phyloP scores from a whole-genome alignment of 1,140 invertebrate genomes.

The Leptinotarsa defecta region DNA sequence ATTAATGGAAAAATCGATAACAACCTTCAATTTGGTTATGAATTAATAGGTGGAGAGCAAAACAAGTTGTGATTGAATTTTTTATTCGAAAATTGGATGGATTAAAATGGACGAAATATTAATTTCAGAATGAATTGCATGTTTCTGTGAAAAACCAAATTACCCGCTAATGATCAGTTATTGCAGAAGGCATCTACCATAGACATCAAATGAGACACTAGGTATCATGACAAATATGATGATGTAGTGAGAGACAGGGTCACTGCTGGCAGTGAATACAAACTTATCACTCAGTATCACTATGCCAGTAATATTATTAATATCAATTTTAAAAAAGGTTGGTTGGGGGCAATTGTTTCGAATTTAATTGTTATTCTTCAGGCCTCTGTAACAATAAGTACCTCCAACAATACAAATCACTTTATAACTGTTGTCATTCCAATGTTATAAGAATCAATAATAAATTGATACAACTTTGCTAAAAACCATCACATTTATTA shows the following conservation, averaged over 20 bases:
- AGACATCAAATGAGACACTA: slow-evolving; percentile 41
- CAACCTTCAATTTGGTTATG: no score
- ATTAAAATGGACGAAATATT: neutral
- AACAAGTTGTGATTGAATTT: no score
- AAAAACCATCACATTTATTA: no score
- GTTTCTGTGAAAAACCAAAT: neutral
- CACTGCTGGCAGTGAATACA: slow-evolving; percentile 51
- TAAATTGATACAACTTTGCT: no score
- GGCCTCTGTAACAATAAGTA: no score
- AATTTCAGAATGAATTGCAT: neutral
- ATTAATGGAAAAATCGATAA: no score
- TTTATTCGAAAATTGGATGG: neutral
- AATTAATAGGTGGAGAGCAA: no score
- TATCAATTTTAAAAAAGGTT: neutral
- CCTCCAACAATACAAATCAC: no score
- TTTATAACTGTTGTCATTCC: no score
- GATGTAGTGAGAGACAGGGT: slow-evolving; percentile 51
- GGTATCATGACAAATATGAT: slow-evolving; percentile 40
- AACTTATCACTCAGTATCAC: slow-evolving; percentile 14
- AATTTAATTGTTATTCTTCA: no score
- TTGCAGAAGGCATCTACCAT: neutral
- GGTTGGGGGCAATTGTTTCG: no score
- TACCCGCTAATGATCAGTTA: neutral
- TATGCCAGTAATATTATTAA: neutral
- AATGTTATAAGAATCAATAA: no score